phyloP scores from a whole-genome alignment of 2,888 invertebrate species.

The Sphaerophoria rueppellii region DNA sequence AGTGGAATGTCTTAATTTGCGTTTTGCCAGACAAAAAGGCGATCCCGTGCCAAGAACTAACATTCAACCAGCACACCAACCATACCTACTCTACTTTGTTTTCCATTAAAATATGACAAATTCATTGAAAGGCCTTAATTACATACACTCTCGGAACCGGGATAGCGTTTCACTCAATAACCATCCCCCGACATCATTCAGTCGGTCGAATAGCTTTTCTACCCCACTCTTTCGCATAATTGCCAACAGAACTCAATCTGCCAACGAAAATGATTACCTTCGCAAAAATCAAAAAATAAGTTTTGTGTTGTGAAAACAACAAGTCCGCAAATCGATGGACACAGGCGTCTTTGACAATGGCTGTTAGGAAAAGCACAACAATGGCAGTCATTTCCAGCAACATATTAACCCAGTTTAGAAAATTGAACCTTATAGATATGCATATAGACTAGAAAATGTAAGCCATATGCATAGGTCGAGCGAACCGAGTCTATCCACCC shows the following conservation, averaged over 20 bases:
- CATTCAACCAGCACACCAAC: background rate
- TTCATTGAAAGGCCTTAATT: slow-evolving; percentile 67
- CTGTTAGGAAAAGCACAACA: slow-evolving; percentile 12
- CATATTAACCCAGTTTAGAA: slow-evolving; percentile 72
- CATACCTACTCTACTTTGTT: slow-evolving; percentile 10
- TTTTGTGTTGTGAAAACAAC: background rate
- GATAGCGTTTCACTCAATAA: slow-evolving; percentile 23
- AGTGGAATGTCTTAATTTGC: slow-evolving; percentile 67
- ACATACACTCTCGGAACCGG: slow-evolving; percentile 11
- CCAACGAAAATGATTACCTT: slow-evolving; percentile 46
- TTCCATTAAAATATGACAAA: slow-evolving; percentile 65
- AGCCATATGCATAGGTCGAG: slow-evolving; percentile 15
- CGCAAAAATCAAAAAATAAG: slow-evolving; percentile 36
- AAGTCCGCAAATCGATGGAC: slow-evolving; percentile 51
- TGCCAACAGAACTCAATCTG: slow-evolving; percentile 22
- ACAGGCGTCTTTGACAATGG: slow-evolving; percentile 66
- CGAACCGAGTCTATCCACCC: slow-evolving; percentile 16
- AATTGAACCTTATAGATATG: slow-evolving; percentile 45
- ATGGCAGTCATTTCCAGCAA: slow-evolving; percentile 57
- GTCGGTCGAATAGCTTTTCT: no score
- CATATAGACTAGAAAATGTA: background rate
- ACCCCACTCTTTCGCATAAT: slow-evolving; percentile 36
- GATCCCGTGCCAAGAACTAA: background rate
- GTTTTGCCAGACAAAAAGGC: slow-evolving; percentile 1
- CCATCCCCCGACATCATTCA: slow-evolving; percentile 22